phyloP scores from a whole-genome alignment of 35 echinoderm and acorn worm species.

The Heliocidaris erythrogramma region DNA sequence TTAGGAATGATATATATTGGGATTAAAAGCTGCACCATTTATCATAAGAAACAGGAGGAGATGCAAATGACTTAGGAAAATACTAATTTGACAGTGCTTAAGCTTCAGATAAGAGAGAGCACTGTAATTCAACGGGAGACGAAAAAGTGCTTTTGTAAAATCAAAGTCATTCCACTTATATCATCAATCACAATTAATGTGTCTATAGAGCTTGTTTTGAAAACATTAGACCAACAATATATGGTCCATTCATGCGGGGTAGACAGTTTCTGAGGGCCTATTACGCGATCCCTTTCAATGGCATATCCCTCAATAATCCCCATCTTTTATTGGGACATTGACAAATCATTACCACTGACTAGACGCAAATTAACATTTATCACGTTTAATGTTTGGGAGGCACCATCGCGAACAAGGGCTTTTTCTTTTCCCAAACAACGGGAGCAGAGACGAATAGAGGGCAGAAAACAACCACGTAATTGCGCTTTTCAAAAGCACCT shows the following conservation, averaged over 20 bases:
- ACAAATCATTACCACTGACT: slow-evolving; percentile 26
- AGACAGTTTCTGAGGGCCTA: not conserved
- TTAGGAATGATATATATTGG: not conserved
- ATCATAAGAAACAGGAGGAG: not conserved
- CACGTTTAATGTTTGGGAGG: slow-evolving; percentile 23
- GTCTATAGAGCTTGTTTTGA: slow-evolving; percentile 26
- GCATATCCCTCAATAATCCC: not conserved
- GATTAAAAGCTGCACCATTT: not conserved
- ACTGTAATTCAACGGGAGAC: not conserved
- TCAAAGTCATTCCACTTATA: not conserved
- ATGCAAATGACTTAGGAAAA: not conserved
- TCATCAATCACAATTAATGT: slow-evolving; percentile 43
- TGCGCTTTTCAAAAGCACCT: slow-evolving; percentile 19
- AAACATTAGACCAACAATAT: slow-evolving; percentile 13
- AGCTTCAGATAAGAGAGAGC: not conserved
- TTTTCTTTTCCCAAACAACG: not conserved
- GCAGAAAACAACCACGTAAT: not conserved
- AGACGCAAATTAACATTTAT: slow-evolving; percentile 45
- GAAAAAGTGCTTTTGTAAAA: not conserved
- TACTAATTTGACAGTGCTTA: not conserved
- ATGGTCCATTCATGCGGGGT: not conserved
- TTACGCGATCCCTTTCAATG: not conserved
- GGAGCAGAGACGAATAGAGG: not conserved
- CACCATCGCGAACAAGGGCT: not conserved
- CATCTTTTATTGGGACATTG: slow-evolving; percentile 17